Base-by-base conservation (phyloP, 1,140 invertebrate genomes). In the Sweltsa coloradensis region DNA sequence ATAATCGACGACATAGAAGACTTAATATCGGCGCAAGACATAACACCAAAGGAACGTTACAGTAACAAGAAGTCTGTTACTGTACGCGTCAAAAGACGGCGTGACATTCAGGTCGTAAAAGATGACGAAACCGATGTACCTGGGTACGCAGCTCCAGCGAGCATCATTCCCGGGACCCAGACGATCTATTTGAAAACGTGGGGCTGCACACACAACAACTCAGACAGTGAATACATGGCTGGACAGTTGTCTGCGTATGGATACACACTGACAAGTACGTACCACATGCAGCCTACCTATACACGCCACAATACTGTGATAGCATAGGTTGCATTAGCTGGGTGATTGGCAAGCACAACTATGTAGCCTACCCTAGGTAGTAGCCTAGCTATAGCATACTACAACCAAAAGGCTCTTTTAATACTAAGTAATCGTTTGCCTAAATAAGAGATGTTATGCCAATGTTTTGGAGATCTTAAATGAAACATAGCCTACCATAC, bases 221-320 rank as follows among this genome's bases (percentile, higher is more conserved):
- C 89, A 0, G 94, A 97, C 60, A 86, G 87, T 9, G 92, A 95
- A 72, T 98, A 98, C 59, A 99, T 99, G 95, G 89, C 90, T 27
- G 95, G 95, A 1, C 79, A 95, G 51, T 64, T 98, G 36, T 80
- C 85, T 16, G 71, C 81, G 0, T 89, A 85, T 63, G 94, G 93
- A 0, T 97, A 95, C 63, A 76, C 72, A 49, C 71, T 97, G 14
- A 89, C 83, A 34, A 63, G 67, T 71, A 48, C 44, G 36, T 51
- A 22, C 9, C 40, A 47, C 24, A 51, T 55, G 13, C 52, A n/a
- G n/a, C n/a, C n/a, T n/a, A n/a, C n/a, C n/a, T n/a, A n/a, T n/a
- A n/a, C n/a, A n/a, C n/a, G n/a, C n/a, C n/a, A n/a, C n/a, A n/a
- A n/a, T n/a, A n/a, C n/a, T n/a, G n/a, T n/a, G n/a, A n/a, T n/a